Conservation (phyloP, 2,113 vertebrate genomes). For the Stigmatopora nigra region DNA sequence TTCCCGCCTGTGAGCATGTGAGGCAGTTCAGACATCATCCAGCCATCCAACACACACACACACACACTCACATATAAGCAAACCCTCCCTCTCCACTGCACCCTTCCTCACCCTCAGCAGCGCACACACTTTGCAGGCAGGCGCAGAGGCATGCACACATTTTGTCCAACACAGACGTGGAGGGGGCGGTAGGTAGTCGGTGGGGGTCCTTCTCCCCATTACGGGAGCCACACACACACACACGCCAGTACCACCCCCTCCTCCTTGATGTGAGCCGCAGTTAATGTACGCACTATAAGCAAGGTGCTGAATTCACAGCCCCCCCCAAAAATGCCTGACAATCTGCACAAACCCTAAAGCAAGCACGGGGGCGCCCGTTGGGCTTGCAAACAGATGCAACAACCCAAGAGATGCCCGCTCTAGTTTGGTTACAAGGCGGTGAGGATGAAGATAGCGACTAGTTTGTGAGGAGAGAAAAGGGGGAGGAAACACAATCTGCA, state of each 20-base stretch:
- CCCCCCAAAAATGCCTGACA: conserved; percentile 6
- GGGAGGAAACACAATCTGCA: neutral
- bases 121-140: conserved; percentile 41
- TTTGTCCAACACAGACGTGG: neutral
- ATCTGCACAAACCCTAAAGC: conserved; percentile 5
- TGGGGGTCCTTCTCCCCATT: neutral
- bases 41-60: conserved; percentile 19
- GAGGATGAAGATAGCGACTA: neutral
- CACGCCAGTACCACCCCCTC: conserved; percentile 47
- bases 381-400: conserved; percentile 57
- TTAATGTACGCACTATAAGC: conserved; percentile 57
- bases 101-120: conserved; percentile 59
- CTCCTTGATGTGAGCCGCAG: conserved; percentile 51
- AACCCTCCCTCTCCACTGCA: conserved; percentile 23
- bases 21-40: conserved; percentile 63
- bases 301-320: conserved; percentile 61
- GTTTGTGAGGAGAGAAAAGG: neutral
- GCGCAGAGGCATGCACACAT: conserved; percentile 15
- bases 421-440: conserved; percentile 17
- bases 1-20: conserved; percentile 41
- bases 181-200: neutral
- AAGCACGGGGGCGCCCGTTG: conserved; percentile 33
- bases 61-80: neutral
- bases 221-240: neutral
- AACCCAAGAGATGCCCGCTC: conserved; percentile 45